Evolutionary conservation across 2,888 invertebrate genomes (phyloP).

Genomic region (Cotesia congregata): DNA sequence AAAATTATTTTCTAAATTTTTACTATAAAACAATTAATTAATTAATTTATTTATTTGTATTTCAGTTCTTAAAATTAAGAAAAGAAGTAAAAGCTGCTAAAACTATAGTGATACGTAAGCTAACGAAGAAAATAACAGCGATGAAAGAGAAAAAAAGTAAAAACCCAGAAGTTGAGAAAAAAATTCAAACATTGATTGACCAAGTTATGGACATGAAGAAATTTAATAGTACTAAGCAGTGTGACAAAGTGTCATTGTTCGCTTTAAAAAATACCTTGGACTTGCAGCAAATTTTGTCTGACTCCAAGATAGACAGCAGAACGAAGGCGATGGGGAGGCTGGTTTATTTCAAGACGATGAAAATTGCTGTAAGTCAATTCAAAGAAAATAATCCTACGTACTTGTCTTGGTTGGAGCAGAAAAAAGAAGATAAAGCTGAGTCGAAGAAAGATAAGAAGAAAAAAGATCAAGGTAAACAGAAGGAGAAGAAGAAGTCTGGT

Average conservation of each 20-base stretch:
- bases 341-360: conserved; percentile 53
- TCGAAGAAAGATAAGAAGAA: conserved; percentile 37
- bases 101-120: neutral
- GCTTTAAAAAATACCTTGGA: conserved; percentile 52
- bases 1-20: no score
- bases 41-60: neutral
- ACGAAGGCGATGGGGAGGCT: conserved; percentile 56
- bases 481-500: conserved; percentile 36
- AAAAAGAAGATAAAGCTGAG: conserved; percentile 48
- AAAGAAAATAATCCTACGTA: conserved; percentile 61
- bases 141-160: neutral
- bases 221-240: conserved; percentile 6
- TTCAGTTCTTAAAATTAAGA: neutral
- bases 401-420: conserved; percentile 50
- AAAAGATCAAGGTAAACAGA: neutral
- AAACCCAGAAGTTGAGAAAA: neutral
- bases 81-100: neutral
- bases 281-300: conserved; percentile 52
- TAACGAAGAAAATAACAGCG: neutral
- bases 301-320: conserved; percentile 45
- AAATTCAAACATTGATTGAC: neutral
- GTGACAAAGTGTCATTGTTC: conserved; percentile 62
- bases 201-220: neutral
- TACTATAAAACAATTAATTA: no score
- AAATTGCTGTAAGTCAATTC: conserved; percentile 54